These are phyloP conservation scores for Galago senegalensis DNA, from an alignment of 2,797 vertebrate species.

Conservation along the genomic window DNA sequence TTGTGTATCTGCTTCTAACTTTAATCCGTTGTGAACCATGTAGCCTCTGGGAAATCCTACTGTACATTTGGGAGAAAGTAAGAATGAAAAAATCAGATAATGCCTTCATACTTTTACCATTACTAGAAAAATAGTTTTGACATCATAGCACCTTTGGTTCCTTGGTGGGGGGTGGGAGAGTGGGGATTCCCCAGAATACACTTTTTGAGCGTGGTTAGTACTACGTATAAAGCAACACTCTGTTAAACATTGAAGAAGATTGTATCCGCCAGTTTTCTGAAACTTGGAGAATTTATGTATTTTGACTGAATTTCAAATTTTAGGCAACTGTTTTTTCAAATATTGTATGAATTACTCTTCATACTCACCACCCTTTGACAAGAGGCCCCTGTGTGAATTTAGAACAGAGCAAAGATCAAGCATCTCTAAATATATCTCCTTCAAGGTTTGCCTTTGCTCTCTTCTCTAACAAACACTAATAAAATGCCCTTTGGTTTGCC, in stretches of 20 bases:
- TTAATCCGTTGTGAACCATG: not conserved
- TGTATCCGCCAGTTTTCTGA: not conserved
- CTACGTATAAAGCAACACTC: not conserved
- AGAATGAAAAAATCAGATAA: not conserved
- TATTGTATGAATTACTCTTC: not conserved
- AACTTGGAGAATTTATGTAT: not conserved
- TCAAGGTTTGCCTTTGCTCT: not conserved
- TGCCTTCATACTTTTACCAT: not conserved
- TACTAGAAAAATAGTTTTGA: not conserved
- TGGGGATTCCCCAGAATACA: not conserved
- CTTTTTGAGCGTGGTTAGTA: slow-evolving; percentile 9
- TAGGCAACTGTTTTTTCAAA: not conserved
- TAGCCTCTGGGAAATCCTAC: not conserved
- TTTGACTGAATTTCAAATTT: not conserved
- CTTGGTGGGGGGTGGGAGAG: not conserved
- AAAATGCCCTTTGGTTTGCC: not conserved
- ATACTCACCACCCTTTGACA: not conserved
- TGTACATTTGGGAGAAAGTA: not conserved
- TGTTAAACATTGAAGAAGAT: not conserved
- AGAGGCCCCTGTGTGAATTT: not conserved
- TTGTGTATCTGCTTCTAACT: not conserved
- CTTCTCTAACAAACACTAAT: not conserved
- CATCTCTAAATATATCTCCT: not conserved
- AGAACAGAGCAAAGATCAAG: not conserved
- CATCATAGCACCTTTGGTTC: not conserved